A percentile compares a stretch with the other conserved stretches of the same genome.
phyloP scores from a whole-genome alignment of 2,113 vertebrate species.

The Melospiza melodia region DNA sequence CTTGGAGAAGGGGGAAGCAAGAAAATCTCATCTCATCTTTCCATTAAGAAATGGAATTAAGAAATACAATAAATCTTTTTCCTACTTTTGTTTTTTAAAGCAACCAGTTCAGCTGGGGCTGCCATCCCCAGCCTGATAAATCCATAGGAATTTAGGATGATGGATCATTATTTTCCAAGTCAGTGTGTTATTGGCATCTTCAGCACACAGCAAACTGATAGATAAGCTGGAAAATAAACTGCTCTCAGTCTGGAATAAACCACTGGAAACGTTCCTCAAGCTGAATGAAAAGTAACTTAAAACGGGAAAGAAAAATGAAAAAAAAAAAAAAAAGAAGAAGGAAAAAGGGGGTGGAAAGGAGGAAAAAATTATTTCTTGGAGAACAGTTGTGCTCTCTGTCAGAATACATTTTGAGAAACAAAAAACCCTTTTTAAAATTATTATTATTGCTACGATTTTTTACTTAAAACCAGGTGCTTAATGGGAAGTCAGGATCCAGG shows the following conservation, averaged over 20 bases:
- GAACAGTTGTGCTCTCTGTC: background rate
- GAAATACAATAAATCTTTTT: background rate
- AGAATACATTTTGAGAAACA: background rate
- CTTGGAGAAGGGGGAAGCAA: background rate
- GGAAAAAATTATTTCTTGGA: background rate
- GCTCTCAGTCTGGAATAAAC: background rate
- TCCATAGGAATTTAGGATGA: background rate
- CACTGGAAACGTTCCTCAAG: background rate
- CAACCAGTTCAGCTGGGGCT: background rate
- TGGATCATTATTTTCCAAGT: background rate
- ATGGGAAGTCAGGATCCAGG: fast-evolving
- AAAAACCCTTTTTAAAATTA: background rate
- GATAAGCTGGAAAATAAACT: background rate
- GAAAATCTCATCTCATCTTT: background rate
- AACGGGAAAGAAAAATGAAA: background rate
- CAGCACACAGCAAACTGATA: background rate
- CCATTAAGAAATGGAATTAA: background rate
- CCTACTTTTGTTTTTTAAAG: background rate
- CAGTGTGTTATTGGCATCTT: background rate
- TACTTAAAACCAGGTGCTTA: fast-evolving
- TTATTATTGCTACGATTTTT: fast-evolving
- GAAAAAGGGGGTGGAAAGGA: fast-evolving
- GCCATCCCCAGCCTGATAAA: background rate
- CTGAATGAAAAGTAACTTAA: background rate
- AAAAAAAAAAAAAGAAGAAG: fast-evolving